Conservation (phyloP, 1,140 invertebrate species). For the Bradynema listronoti region DNA sequence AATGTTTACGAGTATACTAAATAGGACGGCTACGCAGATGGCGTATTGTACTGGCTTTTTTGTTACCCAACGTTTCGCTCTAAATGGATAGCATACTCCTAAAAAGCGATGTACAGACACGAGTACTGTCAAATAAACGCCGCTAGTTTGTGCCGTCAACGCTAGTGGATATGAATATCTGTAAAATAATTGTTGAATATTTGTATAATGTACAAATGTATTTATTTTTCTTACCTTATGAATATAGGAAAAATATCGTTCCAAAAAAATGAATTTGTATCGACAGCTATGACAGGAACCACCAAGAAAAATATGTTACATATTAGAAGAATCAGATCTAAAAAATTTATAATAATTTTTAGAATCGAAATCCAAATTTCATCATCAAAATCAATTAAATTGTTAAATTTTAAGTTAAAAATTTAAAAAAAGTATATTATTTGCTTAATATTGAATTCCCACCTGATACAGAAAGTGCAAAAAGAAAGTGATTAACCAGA, state of each 20-base stretch:
- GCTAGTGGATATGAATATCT: slow-evolving; percentile 54
- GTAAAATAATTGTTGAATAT: slow-evolving; percentile 18
- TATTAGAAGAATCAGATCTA: slow-evolving; percentile 47
- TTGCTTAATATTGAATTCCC: too few relatives aligned
- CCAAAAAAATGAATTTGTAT: slow-evolving; percentile 49
- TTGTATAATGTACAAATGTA: too few relatives aligned
- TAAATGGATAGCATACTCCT: slow-evolving; percentile 51
- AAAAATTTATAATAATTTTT: slow-evolving; percentile 20
- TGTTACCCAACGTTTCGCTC: slow-evolving; percentile 55
- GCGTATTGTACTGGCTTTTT: slow-evolving; percentile 44
- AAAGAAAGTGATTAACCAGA: slow-evolving; percentile 55
- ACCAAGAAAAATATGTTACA: slow-evolving; percentile 58
- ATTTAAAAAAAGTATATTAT: too few relatives aligned
- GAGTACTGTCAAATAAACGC: slow-evolving; percentile 55
- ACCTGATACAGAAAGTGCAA: slow-evolving; percentile 49
- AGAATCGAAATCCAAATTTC: slow-evolving; percentile 10
- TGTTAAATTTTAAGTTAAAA: too few relatives aligned
- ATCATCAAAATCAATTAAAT: too few relatives aligned
- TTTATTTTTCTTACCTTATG: slow-evolving; percentile 42
- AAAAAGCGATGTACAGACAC: slow-evolving; percentile 52
- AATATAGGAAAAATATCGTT: slow-evolving; percentile 50
- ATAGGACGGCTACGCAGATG: slow-evolving; percentile 46
- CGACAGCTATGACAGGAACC: slow-evolving; percentile 52
- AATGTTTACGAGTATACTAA: slow-evolving; percentile 48
- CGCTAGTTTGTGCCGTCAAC: slow-evolving; percentile 50